Evolutionary conservation across 2,113 vertebrate species (phyloP), one percentile per base, ranked within the genome.

Genomic region (Addax nasomaculatus): DNA sequence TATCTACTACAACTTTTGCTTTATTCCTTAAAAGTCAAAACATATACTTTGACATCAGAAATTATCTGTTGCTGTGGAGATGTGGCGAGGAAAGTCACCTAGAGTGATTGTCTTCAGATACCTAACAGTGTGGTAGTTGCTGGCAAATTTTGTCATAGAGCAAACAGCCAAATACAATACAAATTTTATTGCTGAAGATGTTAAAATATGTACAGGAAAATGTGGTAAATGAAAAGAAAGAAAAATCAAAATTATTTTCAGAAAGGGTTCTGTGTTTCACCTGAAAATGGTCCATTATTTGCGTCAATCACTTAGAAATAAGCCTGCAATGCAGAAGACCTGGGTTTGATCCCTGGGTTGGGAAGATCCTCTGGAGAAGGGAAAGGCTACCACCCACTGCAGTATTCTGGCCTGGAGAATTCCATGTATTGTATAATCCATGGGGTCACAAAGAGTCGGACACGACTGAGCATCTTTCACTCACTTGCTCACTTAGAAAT

Each of bases 1-100:
- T 62, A 53, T 62, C 53, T 97, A 39, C 88, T 60, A 57, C 4
- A 91, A 73, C 12, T 97, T 92, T 94, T 87, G 60, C 88, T 67
- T 96, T 84, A 51, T 62, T 84, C 25, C 78, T 95, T 73, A 57
- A 90, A 96, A 84, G 85, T 97, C 83, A 93, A 89, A 97, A 85
- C 39, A 53, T 53, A 78, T 96, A 80, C 51, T 33, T 86, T 96
- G 84, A 89, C 70, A 83, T 91, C n/a, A 51, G 33, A 88, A 76
- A 58, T 51, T 27, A 93, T 81, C 33, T 85, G n/a, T 88, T 78
- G 53, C 96, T 96, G 67, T 92, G 67, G 84, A 88, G 36, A 85
- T 85, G 21, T 6, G 58, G 33, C 3, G 11, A 85, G 55, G 43
- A 47, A 49, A 43, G 6, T 86, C 78, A 76, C 2, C 27, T n/a